These are phyloP conservation scores for Plebejus anna DNA, from an alignment of 2,888 invertebrate genomes.

Conservation along the genomic window DNA sequence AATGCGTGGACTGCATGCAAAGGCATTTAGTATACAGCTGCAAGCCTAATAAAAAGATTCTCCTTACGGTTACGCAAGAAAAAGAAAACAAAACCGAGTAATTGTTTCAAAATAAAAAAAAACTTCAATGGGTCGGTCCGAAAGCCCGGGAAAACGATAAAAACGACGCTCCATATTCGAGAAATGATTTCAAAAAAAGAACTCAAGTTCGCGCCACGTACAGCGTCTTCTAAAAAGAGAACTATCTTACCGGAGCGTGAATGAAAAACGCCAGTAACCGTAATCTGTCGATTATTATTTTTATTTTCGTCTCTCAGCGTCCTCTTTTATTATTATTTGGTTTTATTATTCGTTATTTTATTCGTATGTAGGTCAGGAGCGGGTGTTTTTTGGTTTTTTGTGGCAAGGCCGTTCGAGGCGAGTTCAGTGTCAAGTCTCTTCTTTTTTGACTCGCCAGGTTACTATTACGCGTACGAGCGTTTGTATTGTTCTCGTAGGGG, in stretches of 20 bases:
- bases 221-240: constrained; percentile 72
- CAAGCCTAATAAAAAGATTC: constrained; percentile 36
- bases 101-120: constrained; percentile 63
- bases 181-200: constrained; percentile 77
- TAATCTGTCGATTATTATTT: constrained; percentile 76
- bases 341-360: constrained; percentile 66
- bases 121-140: constrained; percentile 61
- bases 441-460: constrained; percentile 10
- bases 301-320: constrained; percentile 60
- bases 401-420: constrained; percentile 62
- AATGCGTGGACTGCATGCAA: background rate
- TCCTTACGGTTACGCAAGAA: constrained; percentile 42
- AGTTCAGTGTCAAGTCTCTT: constrained; percentile 37
- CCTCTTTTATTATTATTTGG: constrained; percentile 69
- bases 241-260: constrained; percentile 75
- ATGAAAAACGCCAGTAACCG: constrained; percentile 76
- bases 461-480: background rate
- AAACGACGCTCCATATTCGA: constrained; percentile 77
- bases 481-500: background rate
- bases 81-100: constrained; percentile 53
- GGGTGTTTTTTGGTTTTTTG: constrained; percentile 65
- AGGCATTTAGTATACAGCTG: constrained; percentile 33
- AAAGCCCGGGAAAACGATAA: constrained; percentile 73
- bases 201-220: constrained; percentile 65
- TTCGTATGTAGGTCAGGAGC: constrained; percentile 77